Base-by-base conservation (phyloP, 2,888 invertebrate genomes). In the Meloe dianella region DNA sequence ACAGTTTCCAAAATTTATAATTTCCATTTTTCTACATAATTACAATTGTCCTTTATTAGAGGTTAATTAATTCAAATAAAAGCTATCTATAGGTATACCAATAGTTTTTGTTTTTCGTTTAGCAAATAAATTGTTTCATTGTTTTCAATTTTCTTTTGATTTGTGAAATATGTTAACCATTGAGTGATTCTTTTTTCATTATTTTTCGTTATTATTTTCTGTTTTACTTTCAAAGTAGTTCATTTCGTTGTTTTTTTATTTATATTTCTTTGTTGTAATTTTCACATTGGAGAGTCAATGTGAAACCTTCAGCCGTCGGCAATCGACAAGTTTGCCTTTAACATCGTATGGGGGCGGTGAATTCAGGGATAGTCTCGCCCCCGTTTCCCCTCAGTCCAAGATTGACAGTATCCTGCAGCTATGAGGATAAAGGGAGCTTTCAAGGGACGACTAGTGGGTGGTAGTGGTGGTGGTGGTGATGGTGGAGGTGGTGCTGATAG, bases 341-440 rank as follows among this genome's bases (percentile, higher is more conserved):
- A 32, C 59, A 59, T 35, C 35, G 59, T 14, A 59, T 59, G 59
- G 59, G 59, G 59, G 59, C 38, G 59, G 59, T 47, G 35, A 60
- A 17, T 20, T 24, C 17, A 35, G 35, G 51, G 61, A 57, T 20
- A 22, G 47, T 38, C 69, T n/a, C 4, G 12, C 24, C 72, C 66
- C 73, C 68, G 62, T 47, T 69, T 65, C 67, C 70, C 61, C 65
- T 68, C 70, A 67, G 71, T 74, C 74, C 72, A 76, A 77, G 74
- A 80, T 79, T 80, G 80, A 80, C 80, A 80, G 81, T 80, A 81
- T 80, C 80, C 80, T 77, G 78, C 73, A 80, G 80, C 80, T 78
- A 78, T 80, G 79, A 78, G 79, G 78, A 78, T 79, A 77, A 79
- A 77, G 78, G 77, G 76, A 72, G 71, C 71, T 69, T 64, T 68